Evolutionary conservation across 2,113 vertebrate genomes (phyloP).

Genomic region (Struthidea cinerea): DNA sequence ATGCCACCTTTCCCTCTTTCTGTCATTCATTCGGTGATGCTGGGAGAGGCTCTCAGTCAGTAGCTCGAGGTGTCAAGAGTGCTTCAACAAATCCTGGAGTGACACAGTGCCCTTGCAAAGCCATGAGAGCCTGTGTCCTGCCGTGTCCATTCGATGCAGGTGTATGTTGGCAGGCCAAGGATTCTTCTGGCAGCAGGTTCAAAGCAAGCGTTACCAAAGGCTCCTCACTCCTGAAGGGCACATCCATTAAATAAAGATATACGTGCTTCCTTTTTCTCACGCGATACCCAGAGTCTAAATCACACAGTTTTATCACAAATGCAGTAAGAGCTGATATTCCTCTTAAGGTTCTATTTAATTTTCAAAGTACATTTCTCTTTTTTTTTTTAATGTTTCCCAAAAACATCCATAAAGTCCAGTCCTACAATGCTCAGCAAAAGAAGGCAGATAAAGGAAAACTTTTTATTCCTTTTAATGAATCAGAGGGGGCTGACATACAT

Average conservation of each 20-base stretch:
- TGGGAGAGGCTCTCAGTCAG: not conserved
- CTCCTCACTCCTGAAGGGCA: not conserved
- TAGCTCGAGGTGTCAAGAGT: not conserved
- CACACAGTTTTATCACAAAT: not conserved
- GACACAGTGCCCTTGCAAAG: not conserved
- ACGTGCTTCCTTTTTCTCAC: not conserved
- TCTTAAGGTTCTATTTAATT: not conserved
- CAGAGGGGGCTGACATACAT: not conserved
- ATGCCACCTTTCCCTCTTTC: not conserved
- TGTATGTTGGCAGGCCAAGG: not conserved
- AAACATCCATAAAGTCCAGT: not conserved
- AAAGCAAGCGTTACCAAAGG: not conserved
- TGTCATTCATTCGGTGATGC: accelerated
- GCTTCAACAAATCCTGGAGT: not conserved
- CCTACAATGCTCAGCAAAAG: not conserved
- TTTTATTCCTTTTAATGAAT: not conserved
- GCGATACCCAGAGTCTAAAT: not conserved
- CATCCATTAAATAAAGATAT: not conserved
- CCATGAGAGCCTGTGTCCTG: not conserved
- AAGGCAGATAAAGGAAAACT: not conserved
- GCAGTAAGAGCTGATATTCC: not conserved
- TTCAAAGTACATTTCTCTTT: not conserved
- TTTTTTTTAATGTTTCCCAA: not conserved
- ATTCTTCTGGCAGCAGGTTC: not conserved
- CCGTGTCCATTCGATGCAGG: not conserved